Evolutionary conservation across 2,797 vertebrate species (phyloP).

Genomic region (Lemur catta): DNA sequence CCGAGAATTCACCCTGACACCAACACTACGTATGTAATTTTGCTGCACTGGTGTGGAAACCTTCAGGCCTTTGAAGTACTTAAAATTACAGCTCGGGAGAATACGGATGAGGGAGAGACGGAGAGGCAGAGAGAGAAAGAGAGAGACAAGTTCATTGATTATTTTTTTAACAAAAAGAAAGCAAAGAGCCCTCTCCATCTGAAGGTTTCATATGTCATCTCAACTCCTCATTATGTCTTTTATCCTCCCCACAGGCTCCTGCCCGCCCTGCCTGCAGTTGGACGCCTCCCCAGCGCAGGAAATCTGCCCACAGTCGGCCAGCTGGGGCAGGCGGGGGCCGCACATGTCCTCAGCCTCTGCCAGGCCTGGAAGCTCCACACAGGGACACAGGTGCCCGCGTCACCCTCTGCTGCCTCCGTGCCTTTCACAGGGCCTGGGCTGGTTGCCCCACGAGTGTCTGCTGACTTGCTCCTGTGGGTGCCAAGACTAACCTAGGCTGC

Average conservation of each 20-base stretch:
- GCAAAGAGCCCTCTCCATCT: background rate
- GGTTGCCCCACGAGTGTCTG: background rate
- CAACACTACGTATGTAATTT: background rate
- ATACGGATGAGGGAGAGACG: accelerated
- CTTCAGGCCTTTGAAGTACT: background rate
- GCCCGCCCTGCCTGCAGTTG: accelerated
- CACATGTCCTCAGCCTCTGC: background rate
- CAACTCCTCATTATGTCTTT: background rate
- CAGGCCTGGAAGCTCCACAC: background rate
- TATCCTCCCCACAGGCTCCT: no score
- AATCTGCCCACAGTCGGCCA: background rate
- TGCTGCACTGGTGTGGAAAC: background rate
- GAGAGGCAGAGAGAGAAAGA: background rate
- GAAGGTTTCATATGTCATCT: background rate
- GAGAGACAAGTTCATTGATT: background rate
- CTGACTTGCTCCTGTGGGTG: background rate
- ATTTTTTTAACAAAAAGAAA: background rate
- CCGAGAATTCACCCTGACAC: background rate
- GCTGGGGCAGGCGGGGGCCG: background rate
- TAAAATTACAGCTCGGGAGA: background rate
- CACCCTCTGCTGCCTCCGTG: background rate
- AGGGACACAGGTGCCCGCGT: background rate
- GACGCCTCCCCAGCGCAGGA: background rate
- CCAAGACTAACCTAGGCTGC: background rate
- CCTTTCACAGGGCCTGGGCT: background rate